Evolutionary conservation across 2,113 vertebrate genomes (phyloP).

Genomic region (Corydoras maculifer): DNA sequence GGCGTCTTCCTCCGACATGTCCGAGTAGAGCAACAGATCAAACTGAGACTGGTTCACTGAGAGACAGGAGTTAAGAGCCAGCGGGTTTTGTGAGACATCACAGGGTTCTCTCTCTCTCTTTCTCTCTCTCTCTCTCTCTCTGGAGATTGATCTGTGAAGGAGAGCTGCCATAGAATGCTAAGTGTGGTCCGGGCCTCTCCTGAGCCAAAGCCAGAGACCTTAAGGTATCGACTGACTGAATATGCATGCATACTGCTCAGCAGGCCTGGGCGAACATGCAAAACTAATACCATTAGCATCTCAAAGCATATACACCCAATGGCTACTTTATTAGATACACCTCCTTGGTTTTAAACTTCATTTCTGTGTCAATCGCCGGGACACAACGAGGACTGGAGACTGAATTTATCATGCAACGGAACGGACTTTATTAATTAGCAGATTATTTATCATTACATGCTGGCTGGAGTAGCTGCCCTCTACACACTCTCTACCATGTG

Average conservation of each 20-base stretch:
- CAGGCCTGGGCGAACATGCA: neutral
- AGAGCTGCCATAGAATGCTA: conserved; percentile 24
- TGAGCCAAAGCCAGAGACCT: neutral
- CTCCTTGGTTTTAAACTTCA: too few species aligned
- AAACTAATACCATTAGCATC: too few species aligned
- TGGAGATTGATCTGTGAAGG: conserved; percentile 25
- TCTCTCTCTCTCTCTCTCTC: conserved; percentile 3
- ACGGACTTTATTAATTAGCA: too few species aligned
- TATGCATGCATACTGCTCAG: conserved; percentile 1
- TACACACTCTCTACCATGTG: too few species aligned
- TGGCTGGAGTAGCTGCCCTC: too few species aligned
- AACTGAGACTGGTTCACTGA: conserved; percentile 32
- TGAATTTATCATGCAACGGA: too few species aligned
- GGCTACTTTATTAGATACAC: too few species aligned
- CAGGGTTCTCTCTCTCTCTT: neutral
- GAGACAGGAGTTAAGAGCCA: conserved; percentile 33
- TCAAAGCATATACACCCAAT: too few species aligned
- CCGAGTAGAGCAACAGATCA: conserved; percentile 23
- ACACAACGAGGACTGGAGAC: too few species aligned
- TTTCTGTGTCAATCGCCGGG: too few species aligned
- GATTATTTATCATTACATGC: too few species aligned
- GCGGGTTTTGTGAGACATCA: conserved; percentile 25
- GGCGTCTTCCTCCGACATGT: conserved; percentile 11
- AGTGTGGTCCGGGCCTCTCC: neutral
- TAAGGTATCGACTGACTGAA: neutral